Base-by-base conservation (phyloP, 1,140 invertebrate species). In the Monomorium pharaonis region DNA sequence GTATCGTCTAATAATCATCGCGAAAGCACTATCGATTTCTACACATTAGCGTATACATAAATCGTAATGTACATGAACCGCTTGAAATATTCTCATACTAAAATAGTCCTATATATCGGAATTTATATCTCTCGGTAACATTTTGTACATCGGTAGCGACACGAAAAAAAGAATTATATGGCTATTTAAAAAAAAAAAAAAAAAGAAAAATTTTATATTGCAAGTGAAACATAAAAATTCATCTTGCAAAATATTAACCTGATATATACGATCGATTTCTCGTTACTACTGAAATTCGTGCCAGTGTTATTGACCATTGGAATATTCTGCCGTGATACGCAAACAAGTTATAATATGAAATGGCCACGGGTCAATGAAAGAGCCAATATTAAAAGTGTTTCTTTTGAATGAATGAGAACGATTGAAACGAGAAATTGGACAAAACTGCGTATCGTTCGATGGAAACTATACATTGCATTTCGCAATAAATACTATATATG, bases 281-380 rank as follows among this genome's bases (percentile, higher is more conserved):
- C 24, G 44, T 69, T 80, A 51, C 44, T 37, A 54, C n/a, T 69
- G 21, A 80, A 67, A 80, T 69, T 80, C 9, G n/a, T 80, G 16
- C 30, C 30, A 16, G 69, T 67, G 21, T 80, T 80, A 80, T 69
- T 51, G 42, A 80, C 44, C 30, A 80, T 16, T 49, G 44, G 21
- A 80, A 80, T 80, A 80, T 51, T 37, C 44, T 58, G 76, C 30
- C 12, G 60, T 69, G 44, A 80, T 51, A 69, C 44, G 76, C 62
- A 80, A 80, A 80, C 62, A 54, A 80, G 76, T 80, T 54, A 54
- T 77, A 77, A 77, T 80, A 69, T 80, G 62, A 69, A 80, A 80
- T 80, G 30, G 76, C 76, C 21, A 51, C 16, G 76, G 62, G 62
- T 80, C 76, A 80, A 69, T 80, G 44, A 80, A 69, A 80, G 44